Base-by-base conservation (phyloP, 1,140 invertebrate genomes). In the Drosophila repletoides region DNA sequence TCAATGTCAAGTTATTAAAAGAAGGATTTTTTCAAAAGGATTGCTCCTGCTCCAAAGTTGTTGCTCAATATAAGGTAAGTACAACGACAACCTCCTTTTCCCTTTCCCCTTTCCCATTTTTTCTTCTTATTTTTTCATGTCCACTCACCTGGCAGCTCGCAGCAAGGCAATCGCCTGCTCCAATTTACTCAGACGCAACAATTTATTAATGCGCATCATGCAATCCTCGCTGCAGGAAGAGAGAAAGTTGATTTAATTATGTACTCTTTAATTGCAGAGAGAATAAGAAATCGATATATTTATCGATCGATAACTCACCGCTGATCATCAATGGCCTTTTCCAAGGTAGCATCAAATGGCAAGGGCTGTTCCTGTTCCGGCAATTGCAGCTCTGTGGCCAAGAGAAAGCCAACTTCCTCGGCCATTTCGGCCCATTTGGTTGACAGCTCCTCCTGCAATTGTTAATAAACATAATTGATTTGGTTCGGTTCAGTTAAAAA, bases 331-430 rank as follows among this genome's bases (percentile, higher is more conserved):
- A 97, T 94, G 10, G 94, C 91, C 12, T 93, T 92, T 52, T 97
- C 96, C 6, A 95, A 95, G 3, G 95, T 93, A 1, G 96, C 95
- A 92, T 98, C 97, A 89, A 98, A 98, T 1, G 97, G 97, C 34
- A 95, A 36, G 1, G 91, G 51, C 95, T 92, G 88, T 93, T 89
- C 72, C 4, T 88, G 93, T 52, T 92, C 92, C 5, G 12, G 93
- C 92, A 76, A 94, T 91, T 49, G 89, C 89, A 29, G 83, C 59
- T 90, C 91, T 53, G 91, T 92, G 4, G 65, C 48, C 38, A 98
- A 91, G n/a, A 96, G 91, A 12, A 92, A 92, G 15, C 94, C 94
- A 36, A 98, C 72, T 76, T 96, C 93, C 17, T 92, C 91, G 1
- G 93, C 92, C 19, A 94, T 86, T 61, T 94, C 93, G 63, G 95